Evolutionary conservation across 2,113 vertebrate genomes (phyloP), one percentile per base, ranked within the genome.

Genomic region (Cacatua alba): DNA sequence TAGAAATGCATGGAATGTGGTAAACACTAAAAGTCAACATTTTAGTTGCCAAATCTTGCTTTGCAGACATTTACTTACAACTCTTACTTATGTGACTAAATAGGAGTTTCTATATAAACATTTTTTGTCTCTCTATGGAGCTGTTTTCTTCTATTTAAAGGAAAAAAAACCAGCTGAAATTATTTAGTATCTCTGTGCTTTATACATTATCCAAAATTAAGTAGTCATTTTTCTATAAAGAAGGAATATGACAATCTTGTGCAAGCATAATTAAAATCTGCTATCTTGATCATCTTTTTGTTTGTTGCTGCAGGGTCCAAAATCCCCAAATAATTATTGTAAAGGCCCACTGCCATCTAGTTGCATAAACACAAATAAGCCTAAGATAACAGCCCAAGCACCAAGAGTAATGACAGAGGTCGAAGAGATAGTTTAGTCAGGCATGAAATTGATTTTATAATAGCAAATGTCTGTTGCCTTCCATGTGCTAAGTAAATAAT

Each of bases 371-470:
- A 98, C 90, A 98, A 98, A 97, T 96, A 97, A 97, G 96, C 64
- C 96, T 95, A 93, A 84, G 96, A 97, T 97, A 98, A 98, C 88
- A 97, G 97, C 96, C 97, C 72, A 71, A 98, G 97, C 97, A 97
- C 97, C 96, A 96, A 97, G 97, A 98, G 94, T 98, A 98, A 98
- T 97, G 98, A 97, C 95, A 97, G 97, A 98, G 97, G 97, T 98
- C 97, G 97, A 98, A 97, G 95, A 99, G 98, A 98, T 98, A 98
- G 98, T 96, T 98, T 98, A 98, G 98, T 98, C 98, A 98, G 97
- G 98, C 99, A 98, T 99, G 99, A 99, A 99, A 99, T 99, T 99
- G 99, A 99, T 99, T 99, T 99, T 99, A 98, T 99, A 99, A 99
- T 99, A 99, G 99, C 98, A 99, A 99, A 98, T 99, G 98, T 99